A percentile compares a stretch with the other conserved stretches of the same genome.
These are phyloP conservation scores for Orius insidiosus DNA, from an alignment of 1,140 invertebrate genomes.

Conservation along the genomic window DNA sequence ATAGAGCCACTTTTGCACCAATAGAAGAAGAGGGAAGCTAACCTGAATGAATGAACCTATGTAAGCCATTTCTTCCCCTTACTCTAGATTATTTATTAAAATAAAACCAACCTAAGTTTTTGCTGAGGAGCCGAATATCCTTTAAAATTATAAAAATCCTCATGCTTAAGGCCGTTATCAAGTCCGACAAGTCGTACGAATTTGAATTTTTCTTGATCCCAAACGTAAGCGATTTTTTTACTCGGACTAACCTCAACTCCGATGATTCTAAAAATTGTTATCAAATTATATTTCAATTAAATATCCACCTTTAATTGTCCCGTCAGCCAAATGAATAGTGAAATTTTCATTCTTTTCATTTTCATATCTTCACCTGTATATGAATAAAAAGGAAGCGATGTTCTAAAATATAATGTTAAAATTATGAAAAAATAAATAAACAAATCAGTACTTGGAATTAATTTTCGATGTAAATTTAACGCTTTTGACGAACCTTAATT, in stretches of 20 bases:
- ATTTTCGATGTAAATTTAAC: slow-evolving; percentile 32
- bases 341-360: neutral
- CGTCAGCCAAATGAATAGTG: slow-evolving; percentile 10
- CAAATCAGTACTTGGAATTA: slow-evolving; percentile 3
- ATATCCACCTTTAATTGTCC: slow-evolving; percentile 13
- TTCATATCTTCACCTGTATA: no score
- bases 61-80: no score
- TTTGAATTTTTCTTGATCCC: slow-evolving; percentile 37
- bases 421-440: no score
- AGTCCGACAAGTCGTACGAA: slow-evolving; percentile 48
- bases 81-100: no score
- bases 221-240: slow-evolving; percentile 52
- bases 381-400: no score
- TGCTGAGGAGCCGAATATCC: slow-evolving; percentile 37
- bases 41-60: no score
- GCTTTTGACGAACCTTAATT: slow-evolving; percentile 44
- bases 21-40: no score
- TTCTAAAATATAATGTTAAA: no score
- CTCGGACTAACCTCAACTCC: slow-evolving; percentile 34
- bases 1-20: no score
- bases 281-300: slow-evolving; percentile 1
- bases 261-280: slow-evolving; percentile 19
- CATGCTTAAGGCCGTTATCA: slow-evolving; percentile 38
- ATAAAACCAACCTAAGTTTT: slow-evolving; percentile 26
- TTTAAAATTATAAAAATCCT: slow-evolving; percentile 36